These are phyloP conservation scores for Triplophysa tibetana DNA, from an alignment of 2,113 vertebrate species.

Conservation along the genomic window DNA sequence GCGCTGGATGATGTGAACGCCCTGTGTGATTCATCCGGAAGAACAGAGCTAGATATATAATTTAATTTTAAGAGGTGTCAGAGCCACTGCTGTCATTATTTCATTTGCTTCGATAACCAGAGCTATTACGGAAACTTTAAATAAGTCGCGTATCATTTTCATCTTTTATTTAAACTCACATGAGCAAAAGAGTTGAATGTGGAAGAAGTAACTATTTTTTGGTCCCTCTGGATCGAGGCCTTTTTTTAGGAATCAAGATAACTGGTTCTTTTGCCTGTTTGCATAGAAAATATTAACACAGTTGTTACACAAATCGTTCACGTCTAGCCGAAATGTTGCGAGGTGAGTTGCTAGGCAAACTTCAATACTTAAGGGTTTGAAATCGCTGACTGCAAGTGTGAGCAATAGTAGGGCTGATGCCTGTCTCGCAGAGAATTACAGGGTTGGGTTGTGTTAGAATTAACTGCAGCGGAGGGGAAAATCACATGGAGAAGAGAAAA, in stretches of 20 bases:
- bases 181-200: background rate
- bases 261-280: background rate
- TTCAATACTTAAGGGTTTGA: background rate
- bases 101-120: conserved; percentile 14
- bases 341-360: background rate
- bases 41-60: background rate
- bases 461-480: conserved; percentile 12
- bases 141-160: background rate
- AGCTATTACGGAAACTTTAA: background rate
- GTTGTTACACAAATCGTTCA: background rate
- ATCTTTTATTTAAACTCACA: background rate
- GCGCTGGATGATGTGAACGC: conserved; percentile 3
- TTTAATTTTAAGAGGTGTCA: conserved; percentile 1
- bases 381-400: background rate
- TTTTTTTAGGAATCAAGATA: background rate
- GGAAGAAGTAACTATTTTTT: background rate
- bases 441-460: conserved; percentile 7
- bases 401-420: background rate
- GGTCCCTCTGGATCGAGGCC: background rate
- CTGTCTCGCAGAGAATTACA: background rate
- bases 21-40: conserved; percentile 11
- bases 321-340: background rate
- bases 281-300: background rate
- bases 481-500: conserved; percentile 10
- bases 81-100: conserved; percentile 18